phyloP scores from a whole-genome alignment of 2,113 vertebrate species.

The Aspidoscelis tigris region DNA sequence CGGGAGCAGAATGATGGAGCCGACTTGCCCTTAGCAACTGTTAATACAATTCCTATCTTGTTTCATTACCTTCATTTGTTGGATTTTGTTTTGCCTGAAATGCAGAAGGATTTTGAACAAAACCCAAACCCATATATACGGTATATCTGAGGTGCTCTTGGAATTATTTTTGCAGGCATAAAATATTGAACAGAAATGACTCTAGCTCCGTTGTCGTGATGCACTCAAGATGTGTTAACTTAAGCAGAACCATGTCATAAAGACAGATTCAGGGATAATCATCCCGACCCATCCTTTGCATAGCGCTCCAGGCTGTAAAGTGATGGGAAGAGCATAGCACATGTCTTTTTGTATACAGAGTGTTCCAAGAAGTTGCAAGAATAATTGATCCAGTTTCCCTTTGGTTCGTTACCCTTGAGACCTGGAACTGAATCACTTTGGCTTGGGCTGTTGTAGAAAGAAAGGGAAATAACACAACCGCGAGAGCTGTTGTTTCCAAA shows the following conservation, averaged over 20 bases:
- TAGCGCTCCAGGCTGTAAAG: not conserved
- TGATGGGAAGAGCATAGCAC: not conserved
- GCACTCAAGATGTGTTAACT: not conserved
- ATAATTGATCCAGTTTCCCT: conserved; percentile 1
- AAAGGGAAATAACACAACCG: not conserved
- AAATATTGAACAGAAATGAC: not conserved
- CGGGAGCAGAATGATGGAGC: not conserved
- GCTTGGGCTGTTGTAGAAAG: conserved; percentile 31
- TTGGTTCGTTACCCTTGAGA: conserved; percentile 3
- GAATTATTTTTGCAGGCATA: not conserved
- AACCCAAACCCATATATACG: not conserved
- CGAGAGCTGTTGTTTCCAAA: not conserved
- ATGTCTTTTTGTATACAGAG: fast-evolving
- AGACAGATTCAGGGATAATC: not conserved
- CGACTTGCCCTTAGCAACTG: not conserved
- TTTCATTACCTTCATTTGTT: not conserved
- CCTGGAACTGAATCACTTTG: not conserved
- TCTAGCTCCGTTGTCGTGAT: not conserved
- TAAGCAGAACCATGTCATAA: not conserved
- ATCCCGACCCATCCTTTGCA: not conserved
- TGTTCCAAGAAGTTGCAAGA: not conserved
- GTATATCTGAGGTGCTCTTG: not conserved
- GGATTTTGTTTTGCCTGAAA: not conserved
- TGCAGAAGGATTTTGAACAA: not conserved
- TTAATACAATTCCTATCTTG: not conserved